Base-by-base conservation (phyloP, 1,140 invertebrate genomes). In the Sitodiplosis mosellana region DNA sequence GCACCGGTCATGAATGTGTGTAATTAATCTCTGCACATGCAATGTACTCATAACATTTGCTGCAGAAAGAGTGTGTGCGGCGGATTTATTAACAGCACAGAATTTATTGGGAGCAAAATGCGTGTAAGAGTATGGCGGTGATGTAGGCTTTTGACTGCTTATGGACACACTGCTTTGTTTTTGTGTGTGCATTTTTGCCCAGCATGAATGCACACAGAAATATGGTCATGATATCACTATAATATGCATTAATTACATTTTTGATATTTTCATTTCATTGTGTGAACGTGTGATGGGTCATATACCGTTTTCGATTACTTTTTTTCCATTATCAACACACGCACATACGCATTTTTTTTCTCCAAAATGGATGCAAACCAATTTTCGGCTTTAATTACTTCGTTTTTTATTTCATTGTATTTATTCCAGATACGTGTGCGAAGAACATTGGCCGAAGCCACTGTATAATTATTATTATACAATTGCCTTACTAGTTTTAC, bases 401-500 rank as follows among this genome's bases (percentile, higher is more conserved):
- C n/a, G n/a, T n/a, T n/a, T n/a, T n/a, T n/a, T 21, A 43, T 20
- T 11, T 19, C 7, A 43, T 8, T 45, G 11, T 18, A 14, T 11
- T 45, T 27, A 10, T 45, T 12, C 21, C 62, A 77, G 75, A 54
- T 80, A 76, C 53, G 63, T 83, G 42, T 85, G 82, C 62, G 60
- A 63, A 18, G 81, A 85, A 57, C 64, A 67, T 19, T 85, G 81
- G 78, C 63, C 68, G 0, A 59, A 60, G 5, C 55, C 59, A 2
- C 61, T 69, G 14, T 68, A 80, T 49, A 71, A 68, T 37, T 73
- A 78, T 51, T 74, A 77, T 49, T 93, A 91, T 67, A 81, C 79
- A 0, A 74, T 81, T 48, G 71, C 78, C 0, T 65, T 94, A 27
- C 75, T 92, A 68, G 67, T 80, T 12, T 70, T 93, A 12, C 89